These are phyloP conservation scores for Trachythela sp. DNA, from an alignment of 64 coral and sea anemone genomes.

Conservation along the genomic window DNA sequence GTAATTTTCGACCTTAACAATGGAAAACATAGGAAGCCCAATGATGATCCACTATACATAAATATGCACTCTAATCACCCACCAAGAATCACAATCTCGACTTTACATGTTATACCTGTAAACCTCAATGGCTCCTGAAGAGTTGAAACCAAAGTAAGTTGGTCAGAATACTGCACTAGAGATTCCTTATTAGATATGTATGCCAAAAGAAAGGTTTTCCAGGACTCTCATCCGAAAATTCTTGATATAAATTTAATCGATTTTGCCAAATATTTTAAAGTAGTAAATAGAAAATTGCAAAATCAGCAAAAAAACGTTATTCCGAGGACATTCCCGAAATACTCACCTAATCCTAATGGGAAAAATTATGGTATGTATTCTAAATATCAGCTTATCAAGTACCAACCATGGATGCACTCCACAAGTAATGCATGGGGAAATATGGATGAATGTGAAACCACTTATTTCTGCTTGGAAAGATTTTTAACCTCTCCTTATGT, in stretches of 20 bases:
- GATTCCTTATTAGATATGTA: slow-evolving; percentile 36
- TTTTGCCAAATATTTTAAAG: slow-evolving; percentile 23
- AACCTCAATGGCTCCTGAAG: no score
- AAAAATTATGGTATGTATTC: slow-evolving; percentile 37
- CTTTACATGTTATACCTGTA: no score
- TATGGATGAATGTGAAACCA: neutral
- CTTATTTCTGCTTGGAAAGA: neutral
- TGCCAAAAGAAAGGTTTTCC: neutral
- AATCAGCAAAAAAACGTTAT: neutral
- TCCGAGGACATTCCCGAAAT: slow-evolving; percentile 42
- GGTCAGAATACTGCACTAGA: no score
- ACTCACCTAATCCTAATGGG: slow-evolving; percentile 40
- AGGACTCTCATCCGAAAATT: slow-evolving; percentile 2
- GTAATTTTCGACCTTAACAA: no score
- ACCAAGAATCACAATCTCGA: no score
- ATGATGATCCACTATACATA: no score
- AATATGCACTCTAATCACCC: no score
- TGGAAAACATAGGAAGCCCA: no score
- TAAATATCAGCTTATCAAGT: slow-evolving; percentile 51
- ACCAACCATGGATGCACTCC: slow-evolving; percentile 35
- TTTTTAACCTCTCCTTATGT: neutral
- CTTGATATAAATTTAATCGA: slow-evolving; percentile 32
- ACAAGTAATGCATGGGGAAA: slow-evolving; percentile 15
- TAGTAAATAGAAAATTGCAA: neutral
- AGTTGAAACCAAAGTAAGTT: no score